Base-by-base conservation (phyloP, 35 echinoderm and acorn worm species). In the Lytechinus pictus region DNA sequence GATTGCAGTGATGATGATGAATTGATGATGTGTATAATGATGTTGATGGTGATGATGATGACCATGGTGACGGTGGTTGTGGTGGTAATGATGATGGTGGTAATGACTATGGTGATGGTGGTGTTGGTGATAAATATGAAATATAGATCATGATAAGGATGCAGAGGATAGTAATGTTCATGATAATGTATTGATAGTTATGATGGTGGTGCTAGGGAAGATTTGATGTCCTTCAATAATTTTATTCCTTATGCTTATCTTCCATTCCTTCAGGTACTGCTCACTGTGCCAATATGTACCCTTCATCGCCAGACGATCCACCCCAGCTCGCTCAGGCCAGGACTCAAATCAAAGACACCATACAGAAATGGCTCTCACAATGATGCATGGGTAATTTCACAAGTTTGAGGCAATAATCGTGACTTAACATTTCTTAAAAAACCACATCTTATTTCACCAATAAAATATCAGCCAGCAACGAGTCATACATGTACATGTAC, bases 221-320 rank as follows among this genome's bases (percentile, higher is more conserved):
- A 44, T 44, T 44, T 44, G 33, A 44, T 44, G 33, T 44, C 33
- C 33, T 44, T 44, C 33, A 44, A 44, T 44, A 44, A 44, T 44
- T 44, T 54, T 93, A 27, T 14, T 53, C 9, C 4, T 29, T 94
- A 19, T 53, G 8, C 89, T 89, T 9, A 9, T 90, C 44, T 54
- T 27, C 10, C 92, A 44, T 89, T 66, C 56, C 14, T 95, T 12
- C 94, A 98, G 98, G 97, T 27, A 99, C 98, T 90, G 98, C 98
- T 53, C 98, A 99, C 95, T 99, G 98, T 97, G 98, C 98, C n/a
- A 97, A 99, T 58, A 99, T 99, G 98, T 99, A 99, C 86, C 98
- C 98, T 27, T 21, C 94, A 21, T 89, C 92, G 44, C 54, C 95
- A 5, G 28, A 87, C 6, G 98, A 99, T 93, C 95, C 95, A 16